Evolutionary conservation across 2,113 vertebrate genomes (phyloP), one percentile per base, ranked within the genome.

Genomic region (Coregonus clupeaformis): DNA sequence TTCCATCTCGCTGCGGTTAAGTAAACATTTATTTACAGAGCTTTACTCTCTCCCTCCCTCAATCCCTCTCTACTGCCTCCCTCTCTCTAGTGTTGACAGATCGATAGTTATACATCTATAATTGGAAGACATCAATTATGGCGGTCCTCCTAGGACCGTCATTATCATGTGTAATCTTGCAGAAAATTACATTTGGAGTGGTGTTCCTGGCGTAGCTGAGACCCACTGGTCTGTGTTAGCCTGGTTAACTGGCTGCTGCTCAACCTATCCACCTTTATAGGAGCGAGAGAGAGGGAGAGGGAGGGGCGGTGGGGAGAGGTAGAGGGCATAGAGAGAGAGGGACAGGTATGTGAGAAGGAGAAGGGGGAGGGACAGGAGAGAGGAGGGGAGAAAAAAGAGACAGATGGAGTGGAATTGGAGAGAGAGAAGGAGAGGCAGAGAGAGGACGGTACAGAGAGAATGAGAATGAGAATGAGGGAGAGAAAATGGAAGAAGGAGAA

Each of bases 101-200:
- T 95, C 81, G 60, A 88, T 94, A 93, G 86, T 90, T 91, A 89
- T 90, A 92, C 94, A 92, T 94, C 91, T 90, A 83, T 91, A 82
- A 25, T 93, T 91, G 88, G 89, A 88, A 88, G 89, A 86, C 92
- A 92, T 93, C 87, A 83, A 92, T 92, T 88, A 86, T 89, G 89
- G 88, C 79, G 18, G 71, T 80, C 91, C 85, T 82, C 84, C 91
- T 92, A 92, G 88, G 87, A 92, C 88, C 89, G 91, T 92, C 94
- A 94, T 94, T 94, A 93, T 85, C 90, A 91, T 88, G 86, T 88
- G 86, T 90, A 89, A 91, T 91, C 88, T 90, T 85, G 90, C 89
- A 90, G 89, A 90, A 90, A 89, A 91, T 88, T 86, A 84, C 84
- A 86, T 89, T 90, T 84, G 85, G 85, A 89, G 82, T 79, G 80